Conservation (phyloP, 2,113 vertebrate genomes). For the Erythrocercus mccallii region DNA sequence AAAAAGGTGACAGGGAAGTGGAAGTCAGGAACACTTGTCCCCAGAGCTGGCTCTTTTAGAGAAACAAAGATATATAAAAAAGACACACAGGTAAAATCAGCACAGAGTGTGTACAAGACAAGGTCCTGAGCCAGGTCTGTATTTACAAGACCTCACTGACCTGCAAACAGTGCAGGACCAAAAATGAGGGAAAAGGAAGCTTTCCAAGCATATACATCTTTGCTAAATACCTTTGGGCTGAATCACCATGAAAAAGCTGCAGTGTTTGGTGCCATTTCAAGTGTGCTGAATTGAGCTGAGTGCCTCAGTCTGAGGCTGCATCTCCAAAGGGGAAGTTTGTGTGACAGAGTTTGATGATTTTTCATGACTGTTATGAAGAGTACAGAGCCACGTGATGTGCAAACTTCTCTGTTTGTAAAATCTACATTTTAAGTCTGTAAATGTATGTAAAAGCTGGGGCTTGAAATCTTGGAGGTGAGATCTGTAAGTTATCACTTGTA, state of each 20-base stretch:
- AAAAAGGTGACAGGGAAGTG: not conserved
- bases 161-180: not conserved
- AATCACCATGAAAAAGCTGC: not conserved
- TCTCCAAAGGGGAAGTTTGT: not conserved
- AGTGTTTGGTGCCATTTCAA: not conserved
- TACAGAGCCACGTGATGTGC: fast-evolving
- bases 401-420: not conserved
- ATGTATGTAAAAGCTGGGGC: not conserved
- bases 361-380: not conserved
- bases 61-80: not conserved
- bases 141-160: not conserved
- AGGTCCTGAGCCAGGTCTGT: not conserved
- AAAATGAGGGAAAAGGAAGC: not conserved
- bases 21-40: not conserved
- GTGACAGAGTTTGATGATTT: not conserved
- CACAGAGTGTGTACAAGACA: not conserved
- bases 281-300: not conserved
- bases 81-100: not conserved
- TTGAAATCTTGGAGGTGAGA: not conserved
- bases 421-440: not conserved
- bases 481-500: not conserved
- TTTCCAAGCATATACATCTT: not conserved
- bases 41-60: not conserved
- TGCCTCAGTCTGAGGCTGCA: not conserved
- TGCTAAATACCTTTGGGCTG: not conserved